Evolutionary conservation across 2,113 vertebrate genomes (phyloP).

Genomic region (Geococcyx californianus): DNA sequence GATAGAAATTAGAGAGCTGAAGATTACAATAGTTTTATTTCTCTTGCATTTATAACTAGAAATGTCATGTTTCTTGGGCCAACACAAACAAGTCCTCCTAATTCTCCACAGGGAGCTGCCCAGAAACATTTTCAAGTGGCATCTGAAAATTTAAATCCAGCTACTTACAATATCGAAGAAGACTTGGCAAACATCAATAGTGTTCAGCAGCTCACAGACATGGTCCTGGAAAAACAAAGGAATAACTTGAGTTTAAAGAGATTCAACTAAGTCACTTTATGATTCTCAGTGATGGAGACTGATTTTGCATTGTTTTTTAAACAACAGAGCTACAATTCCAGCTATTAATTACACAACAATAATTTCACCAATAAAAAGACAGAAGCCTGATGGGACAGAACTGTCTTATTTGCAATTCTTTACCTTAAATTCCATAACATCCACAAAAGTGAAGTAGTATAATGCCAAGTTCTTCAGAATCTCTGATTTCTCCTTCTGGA

Average conservation of each 20-base stretch:
- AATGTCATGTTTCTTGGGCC: background rate
- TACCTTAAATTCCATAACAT: slow-evolving; percentile 99
- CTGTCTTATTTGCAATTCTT: background rate
- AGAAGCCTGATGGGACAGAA: background rate
- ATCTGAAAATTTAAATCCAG: background rate
- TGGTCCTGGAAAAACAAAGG: slow-evolving; percentile 83
- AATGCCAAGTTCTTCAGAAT: slow-evolving; percentile 98
- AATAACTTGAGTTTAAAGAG: background rate
- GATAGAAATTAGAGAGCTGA: background rate
- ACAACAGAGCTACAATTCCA: background rate
- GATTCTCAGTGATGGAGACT: background rate
- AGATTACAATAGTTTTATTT: background rate
- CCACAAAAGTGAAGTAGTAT: slow-evolving; percentile 98
- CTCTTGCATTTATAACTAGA: background rate
- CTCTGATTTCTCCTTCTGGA: slow-evolving; percentile 99
- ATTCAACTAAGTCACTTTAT: background rate
- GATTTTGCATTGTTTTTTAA: background rate
- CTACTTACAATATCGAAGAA: slow-evolving; percentile 99
- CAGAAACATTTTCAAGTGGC: background rate
- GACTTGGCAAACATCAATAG: slow-evolving; percentile 96
- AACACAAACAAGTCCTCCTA: background rate
- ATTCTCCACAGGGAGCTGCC: background rate
- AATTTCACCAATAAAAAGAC: background rate
- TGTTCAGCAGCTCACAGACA: slow-evolving; percentile 97
- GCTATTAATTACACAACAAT: background rate